Evolutionary conservation across 2,888 invertebrate genomes (phyloP), one percentile per base, ranked within the genome.

Genomic region (Merodon equestris): DNA sequence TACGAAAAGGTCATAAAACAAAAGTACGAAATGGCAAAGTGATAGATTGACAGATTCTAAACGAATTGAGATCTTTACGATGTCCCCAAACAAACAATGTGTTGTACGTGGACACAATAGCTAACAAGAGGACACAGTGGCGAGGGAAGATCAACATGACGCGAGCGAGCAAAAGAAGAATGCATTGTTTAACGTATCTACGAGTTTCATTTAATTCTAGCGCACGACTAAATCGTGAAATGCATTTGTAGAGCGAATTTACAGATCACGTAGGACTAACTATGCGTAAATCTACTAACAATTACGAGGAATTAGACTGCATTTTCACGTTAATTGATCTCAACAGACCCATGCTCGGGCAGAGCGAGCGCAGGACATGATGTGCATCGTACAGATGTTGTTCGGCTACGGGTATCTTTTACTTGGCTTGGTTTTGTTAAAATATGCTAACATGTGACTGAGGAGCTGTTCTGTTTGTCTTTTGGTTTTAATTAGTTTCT

Each of bases 251-350:
- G 10, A 70, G 42, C 13, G 9, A 57, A 27, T 12, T 67, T 27
- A 45, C 61, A 73, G 54, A 53, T 68, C 68, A 40, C 63, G 60
- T 50, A 74, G 48, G 40, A 60, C 42, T 70, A 74, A 73, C 79
- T 58, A 68, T 74, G 79, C 74, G 74, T 79, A 68, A 57, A 70
- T 74, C 63, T 79, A 74, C 63, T n/a, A 70, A 64, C 64, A 74
- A 74, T 74, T 73, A 73, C 73, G 68, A 57, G 68, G 79, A 45
- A 68, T 79, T 70, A 60, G 64, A 57, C 73, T 70, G 74, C 63
- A 68, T 73, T 68, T 74, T 74, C 58, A 68, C 74, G 74, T 79
- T 79, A 79, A 79, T 79, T 74, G 79, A 74, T 79, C 54, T 44
- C 48, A 79, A 73, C 73, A 71, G 53, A 19, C 47, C 38, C 15